phyloP scores from a whole-genome alignment of 2,888 invertebrate genomes.

The Ochropleura leucogaster region DNA sequence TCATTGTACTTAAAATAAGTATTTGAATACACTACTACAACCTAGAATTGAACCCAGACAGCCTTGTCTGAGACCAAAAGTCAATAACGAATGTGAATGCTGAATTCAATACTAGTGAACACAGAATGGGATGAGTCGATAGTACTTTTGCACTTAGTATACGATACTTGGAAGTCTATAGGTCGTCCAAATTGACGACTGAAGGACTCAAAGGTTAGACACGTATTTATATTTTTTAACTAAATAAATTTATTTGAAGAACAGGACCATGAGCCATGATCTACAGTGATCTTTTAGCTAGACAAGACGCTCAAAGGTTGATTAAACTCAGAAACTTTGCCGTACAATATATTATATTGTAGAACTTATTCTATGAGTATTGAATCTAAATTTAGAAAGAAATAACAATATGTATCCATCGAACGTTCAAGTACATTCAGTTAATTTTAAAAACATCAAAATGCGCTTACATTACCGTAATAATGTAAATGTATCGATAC shows the following conservation, averaged over 20 bases:
- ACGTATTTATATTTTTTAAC: slow-evolving; percentile 36
- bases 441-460: slow-evolving; percentile 32
- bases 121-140: not conserved
- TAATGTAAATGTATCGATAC: slow-evolving; percentile 59
- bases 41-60: slow-evolving; percentile 6
- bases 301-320: slow-evolving; percentile 46
- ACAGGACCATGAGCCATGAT: slow-evolving; percentile 73
- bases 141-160: slow-evolving; percentile 9
- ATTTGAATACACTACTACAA: not conserved
- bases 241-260: slow-evolving; percentile 31
- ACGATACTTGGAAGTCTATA: slow-evolving; percentile 23
- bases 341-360: not conserved
- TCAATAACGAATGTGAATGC: slow-evolving; percentile 10
- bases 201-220: slow-evolving; percentile 40
- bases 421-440: slow-evolving; percentile 12
- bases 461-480: slow-evolving; percentile 37
- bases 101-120: slow-evolving; percentile 13
- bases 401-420: not conserved
- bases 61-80: not conserved
- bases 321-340: slow-evolving; percentile 17
- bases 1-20: not conserved
- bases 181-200: slow-evolving; percentile 13
- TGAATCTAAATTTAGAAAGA: not conserved
- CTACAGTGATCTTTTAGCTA: slow-evolving; percentile 70
- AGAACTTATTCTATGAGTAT: not conserved